phyloP scores from a whole-genome alignment of 2,113 vertebrate genomes.

The Calidris pygmaea region DNA sequence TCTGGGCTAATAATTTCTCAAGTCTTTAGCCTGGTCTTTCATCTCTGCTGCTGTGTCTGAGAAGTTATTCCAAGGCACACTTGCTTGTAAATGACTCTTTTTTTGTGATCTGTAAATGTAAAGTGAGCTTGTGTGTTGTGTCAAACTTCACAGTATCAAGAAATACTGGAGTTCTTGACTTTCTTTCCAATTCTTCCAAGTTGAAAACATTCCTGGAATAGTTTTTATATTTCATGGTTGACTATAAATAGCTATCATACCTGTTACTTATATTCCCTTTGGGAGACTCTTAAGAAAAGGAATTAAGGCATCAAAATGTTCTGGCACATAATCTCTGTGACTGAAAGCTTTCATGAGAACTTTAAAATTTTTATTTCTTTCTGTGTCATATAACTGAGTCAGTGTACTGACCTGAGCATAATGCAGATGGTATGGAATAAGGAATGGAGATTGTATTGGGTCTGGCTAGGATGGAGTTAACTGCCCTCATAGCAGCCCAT shows the following conservation, averaged over 20 bases:
- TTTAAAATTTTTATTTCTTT: not conserved
- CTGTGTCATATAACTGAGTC: not conserved
- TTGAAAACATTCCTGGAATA: not conserved
- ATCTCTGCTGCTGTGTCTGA: not conserved
- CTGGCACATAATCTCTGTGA: not conserved
- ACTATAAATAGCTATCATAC: not conserved
- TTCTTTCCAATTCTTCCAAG: not conserved
- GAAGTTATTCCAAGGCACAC: not conserved
- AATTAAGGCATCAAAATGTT: not conserved
- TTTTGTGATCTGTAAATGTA: not conserved
- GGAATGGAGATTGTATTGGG: too few relatives aligned
- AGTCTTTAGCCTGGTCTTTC: not conserved
- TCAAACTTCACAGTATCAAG: not conserved
- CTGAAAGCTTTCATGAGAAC: not conserved
- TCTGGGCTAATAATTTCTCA: not conserved
- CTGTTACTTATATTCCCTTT: not conserved
- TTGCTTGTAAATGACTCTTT: not conserved
- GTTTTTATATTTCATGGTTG: not conserved
- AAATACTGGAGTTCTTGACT: not conserved
- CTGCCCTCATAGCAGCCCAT: too few relatives aligned
- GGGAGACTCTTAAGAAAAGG: not conserved
- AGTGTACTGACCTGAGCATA: too few relatives aligned
- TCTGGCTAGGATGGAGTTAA: too few relatives aligned
- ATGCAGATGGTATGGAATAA: too few relatives aligned
- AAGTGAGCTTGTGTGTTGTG: not conserved